Evolutionary conservation across 2,888 invertebrate species (phyloP).

Genomic region (Coelopa pilipes): DNA sequence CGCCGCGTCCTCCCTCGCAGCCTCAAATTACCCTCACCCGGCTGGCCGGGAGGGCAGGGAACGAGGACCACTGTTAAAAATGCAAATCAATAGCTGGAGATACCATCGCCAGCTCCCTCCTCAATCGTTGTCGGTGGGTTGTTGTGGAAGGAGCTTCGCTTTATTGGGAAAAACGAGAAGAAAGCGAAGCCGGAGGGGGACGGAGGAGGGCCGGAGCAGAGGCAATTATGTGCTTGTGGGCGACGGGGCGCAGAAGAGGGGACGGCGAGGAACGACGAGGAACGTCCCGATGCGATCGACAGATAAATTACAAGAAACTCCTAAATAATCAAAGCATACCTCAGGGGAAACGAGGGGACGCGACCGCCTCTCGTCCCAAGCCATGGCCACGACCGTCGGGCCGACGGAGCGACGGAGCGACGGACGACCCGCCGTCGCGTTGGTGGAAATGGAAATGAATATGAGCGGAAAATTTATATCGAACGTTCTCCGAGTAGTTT

Average conservation of each 20-base stretch:
- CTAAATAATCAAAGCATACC: conserved; percentile 14
- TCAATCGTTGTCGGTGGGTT: not conserved
- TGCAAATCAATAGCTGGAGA: conserved; percentile 10
- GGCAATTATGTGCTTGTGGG: conserved; percentile 15
- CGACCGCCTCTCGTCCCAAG: no score
- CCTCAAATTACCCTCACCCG: not conserved
- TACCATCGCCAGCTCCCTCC: no score
- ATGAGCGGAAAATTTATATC: no score
- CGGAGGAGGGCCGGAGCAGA: not conserved
- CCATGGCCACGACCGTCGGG: no score
- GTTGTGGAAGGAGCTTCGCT: not conserved
- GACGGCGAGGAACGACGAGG: no score
- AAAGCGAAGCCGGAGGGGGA: no score
- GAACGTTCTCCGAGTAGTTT: no score
- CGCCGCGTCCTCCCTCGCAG: not conserved
- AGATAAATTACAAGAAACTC: conserved; percentile 32
- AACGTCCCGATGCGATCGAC: conserved; percentile 22
- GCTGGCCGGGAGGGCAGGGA: not conserved
- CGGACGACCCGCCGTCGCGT: no score
- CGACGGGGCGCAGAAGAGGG: not conserved
- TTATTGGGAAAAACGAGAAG: not conserved
- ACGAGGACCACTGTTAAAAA: not conserved
- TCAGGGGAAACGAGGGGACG: conserved; percentile 6
- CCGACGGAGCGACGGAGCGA: no score
- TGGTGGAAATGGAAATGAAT: no score